A percentile compares a stretch with the other conserved stretches of the same genome.
These are phyloP conservation scores for Andrena bicolor DNA, from an alignment of 2,888 invertebrate genomes.

Conservation along the genomic window DNA sequence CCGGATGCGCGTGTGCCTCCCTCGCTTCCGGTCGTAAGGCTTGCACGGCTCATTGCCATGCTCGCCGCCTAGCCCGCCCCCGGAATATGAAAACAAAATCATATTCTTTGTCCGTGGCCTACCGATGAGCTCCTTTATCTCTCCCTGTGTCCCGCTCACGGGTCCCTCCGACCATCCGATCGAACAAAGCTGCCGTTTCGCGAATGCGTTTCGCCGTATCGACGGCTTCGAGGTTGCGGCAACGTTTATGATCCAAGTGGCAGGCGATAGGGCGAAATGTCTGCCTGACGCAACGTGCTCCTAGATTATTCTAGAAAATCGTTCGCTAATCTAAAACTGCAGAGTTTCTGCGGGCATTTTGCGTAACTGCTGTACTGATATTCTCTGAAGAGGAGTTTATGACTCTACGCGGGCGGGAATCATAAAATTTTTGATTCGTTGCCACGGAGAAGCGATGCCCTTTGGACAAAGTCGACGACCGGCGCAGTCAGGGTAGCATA, in stretches of 20 bases:
- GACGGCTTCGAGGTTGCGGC: neutral
- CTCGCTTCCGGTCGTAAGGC: slow-evolving; percentile 78
- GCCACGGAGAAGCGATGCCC: slow-evolving; percentile 37
- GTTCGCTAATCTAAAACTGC: slow-evolving; percentile 15
- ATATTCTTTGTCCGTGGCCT: slow-evolving; percentile 74
- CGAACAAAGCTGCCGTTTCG: slow-evolving; percentile 8
- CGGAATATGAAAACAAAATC: slow-evolving; percentile 82
- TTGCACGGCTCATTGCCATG: slow-evolving; percentile 77
- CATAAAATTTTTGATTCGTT: slow-evolving; percentile 5
- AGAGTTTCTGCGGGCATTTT: slow-evolving; percentile 52
- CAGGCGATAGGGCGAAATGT: neutral
- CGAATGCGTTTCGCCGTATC: neutral
- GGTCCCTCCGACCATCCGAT: slow-evolving; percentile 14
- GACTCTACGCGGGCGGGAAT: neutral
- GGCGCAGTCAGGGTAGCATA: slow-evolving; percentile 27
- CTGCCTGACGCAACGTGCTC: slow-evolving; percentile 5
- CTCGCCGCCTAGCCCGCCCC: slow-evolving; percentile 76
- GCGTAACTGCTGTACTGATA: slow-evolving; percentile 29
- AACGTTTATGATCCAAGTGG: neutral
- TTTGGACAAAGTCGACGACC: slow-evolving; percentile 41
- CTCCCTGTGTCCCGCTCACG: slow-evolving; percentile 4
- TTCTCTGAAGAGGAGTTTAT: neutral
- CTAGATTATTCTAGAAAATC: neutral
- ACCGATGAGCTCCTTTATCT: slow-evolving; percentile 69
- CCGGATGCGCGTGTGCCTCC: slow-evolving; percentile 82